Percentiles rank a stretch among this genome's conserved stretches.
Evolutionary conservation across 2,113 vertebrate species (phyloP).

Genomic region (Trematomus loennbergii): DNA sequence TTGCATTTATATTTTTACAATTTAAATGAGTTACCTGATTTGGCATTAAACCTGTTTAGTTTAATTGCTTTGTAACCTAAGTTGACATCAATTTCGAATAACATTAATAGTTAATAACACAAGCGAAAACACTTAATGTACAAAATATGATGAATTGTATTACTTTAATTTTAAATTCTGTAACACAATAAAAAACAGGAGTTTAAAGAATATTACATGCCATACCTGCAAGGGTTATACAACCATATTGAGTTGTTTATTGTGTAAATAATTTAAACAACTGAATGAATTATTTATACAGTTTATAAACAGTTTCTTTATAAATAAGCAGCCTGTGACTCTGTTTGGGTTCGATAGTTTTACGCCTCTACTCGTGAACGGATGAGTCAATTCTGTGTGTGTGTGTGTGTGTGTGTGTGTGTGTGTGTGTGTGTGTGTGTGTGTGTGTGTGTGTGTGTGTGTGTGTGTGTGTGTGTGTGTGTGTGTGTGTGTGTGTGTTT

Average conservation of each 20-base stretch:
- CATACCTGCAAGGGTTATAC: not conserved
- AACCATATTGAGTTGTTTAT: not conserved
- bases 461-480: not conserved
- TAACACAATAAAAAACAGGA: not conserved
- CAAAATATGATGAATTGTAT: not conserved
- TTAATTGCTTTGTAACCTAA: not conserved
- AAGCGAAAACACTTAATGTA: not conserved
- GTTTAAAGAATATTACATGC: not conserved
- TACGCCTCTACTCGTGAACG: slow-evolving; percentile 1
- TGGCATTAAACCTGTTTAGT: not conserved
- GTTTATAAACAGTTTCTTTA: no score
- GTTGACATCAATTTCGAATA: not conserved
- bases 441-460: not conserved
- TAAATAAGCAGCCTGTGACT: not conserved
- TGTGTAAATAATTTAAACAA: not conserved
- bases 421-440: not conserved
- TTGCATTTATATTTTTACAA: not conserved
- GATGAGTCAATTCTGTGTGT: not conserved
- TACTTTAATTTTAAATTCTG: not conserved
- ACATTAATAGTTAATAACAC: not conserved
- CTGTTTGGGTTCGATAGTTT: not conserved
- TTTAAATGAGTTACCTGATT: not conserved
- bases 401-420: slow-evolving; percentile 7
- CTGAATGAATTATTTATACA: not conserved
- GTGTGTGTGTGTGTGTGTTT: not conserved